A percentile compares a stretch with the other conserved stretches of the same genome.
Conservation (phyloP, 2,797 vertebrate species). For the Sebastes iracundus region DNA sequence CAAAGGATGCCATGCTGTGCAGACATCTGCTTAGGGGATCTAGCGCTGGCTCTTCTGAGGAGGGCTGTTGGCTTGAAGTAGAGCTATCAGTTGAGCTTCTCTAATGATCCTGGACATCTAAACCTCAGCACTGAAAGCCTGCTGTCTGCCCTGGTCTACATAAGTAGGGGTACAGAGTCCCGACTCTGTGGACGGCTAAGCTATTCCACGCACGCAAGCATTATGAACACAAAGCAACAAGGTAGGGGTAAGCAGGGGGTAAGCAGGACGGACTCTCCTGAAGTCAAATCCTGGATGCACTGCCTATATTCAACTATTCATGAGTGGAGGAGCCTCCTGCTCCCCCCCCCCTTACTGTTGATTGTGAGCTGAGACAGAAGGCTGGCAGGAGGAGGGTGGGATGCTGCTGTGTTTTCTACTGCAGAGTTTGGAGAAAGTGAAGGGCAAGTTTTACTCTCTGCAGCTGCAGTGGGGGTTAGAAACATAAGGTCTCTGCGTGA, state of each 20-base stretch:
- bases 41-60: not conserved
- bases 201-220: not conserved
- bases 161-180: not conserved
- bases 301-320: constrained; percentile 43
- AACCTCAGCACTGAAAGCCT: not conserved
- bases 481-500: constrained; percentile 60
- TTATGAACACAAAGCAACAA: not conserved
- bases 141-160: not conserved
- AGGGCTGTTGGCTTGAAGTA: not conserved
- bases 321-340: constrained; percentile 37
- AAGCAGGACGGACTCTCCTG: not conserved
- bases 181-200: not conserved
- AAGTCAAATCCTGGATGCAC: constrained; percentile 2
- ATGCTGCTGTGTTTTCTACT: constrained; percentile 56
- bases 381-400: constrained; percentile 62
- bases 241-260: not conserved
- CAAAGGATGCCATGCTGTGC: not conserved
- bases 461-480: constrained; percentile 60
- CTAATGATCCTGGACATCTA: not conserved
- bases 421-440: constrained; percentile 65
- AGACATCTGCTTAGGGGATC: not conserved
- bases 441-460: constrained; percentile 60
- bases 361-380: constrained; percentile 60
- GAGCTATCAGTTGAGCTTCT: not conserved
- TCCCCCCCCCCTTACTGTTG: constrained; percentile 41